phyloP scores from a whole-genome alignment of 1,140 invertebrate genomes.

The Marisa cornuarietis region DNA sequence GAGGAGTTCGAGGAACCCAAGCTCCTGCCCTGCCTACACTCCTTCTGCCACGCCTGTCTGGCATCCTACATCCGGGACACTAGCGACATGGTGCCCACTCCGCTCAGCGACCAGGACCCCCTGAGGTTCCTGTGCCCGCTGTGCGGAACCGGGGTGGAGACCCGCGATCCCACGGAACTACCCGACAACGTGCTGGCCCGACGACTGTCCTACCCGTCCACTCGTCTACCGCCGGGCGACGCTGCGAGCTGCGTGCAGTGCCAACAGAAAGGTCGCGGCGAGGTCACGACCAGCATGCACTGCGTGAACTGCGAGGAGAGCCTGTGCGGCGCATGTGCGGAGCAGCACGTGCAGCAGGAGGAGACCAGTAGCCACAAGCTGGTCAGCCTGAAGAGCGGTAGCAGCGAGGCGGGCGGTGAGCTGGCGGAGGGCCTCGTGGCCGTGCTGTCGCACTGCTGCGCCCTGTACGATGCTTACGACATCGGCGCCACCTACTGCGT shows the following conservation, averaged over 20 bases:
- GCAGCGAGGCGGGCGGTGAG: conserved; percentile 10
- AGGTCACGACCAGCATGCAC: conserved; percentile 39
- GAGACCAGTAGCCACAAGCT: conserved; percentile 44
- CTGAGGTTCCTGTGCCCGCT: conserved; percentile 46
- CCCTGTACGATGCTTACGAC: conserved; percentile 52
- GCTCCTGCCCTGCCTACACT: conserved; percentile 89
- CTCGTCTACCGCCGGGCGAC: not conserved
- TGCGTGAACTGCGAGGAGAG: conserved; percentile 54
- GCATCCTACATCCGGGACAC: conserved; percentile 46
- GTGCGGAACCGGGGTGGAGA: conserved; percentile 45
- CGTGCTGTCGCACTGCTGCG: conserved; percentile 46
- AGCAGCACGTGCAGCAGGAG: conserved; percentile 38
- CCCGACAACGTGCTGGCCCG: conserved; percentile 51
- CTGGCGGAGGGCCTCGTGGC: conserved; percentile 21
- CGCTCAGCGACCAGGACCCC: conserved; percentile 16
- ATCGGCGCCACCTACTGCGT: conserved; percentile 56
- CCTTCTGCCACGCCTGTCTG: conserved; percentile 87
- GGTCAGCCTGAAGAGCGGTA: conserved; percentile 35
- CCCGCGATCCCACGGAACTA: conserved; percentile 24
- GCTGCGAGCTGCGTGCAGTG: not conserved
- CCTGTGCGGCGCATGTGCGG: conserved; percentile 41
- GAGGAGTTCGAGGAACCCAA: conserved; percentile 71
- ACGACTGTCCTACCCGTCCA: conserved; percentile 44
- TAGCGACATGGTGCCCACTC: not conserved
- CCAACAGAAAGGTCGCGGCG: conserved; percentile 40